Base-by-base conservation (phyloP, 23 tunicate genomes). In the Styela clava region DNA sequence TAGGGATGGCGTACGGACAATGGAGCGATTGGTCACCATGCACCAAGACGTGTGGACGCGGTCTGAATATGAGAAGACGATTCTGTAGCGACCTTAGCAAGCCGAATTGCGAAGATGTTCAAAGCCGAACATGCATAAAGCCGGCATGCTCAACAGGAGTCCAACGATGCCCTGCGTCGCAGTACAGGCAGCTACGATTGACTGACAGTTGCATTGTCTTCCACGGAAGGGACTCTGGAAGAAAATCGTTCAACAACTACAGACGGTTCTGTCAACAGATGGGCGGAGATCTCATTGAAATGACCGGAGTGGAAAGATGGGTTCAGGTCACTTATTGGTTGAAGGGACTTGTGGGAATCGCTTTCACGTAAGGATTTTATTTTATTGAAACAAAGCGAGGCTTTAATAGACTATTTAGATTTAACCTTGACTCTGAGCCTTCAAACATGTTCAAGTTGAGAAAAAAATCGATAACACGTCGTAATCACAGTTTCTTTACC, bases 241-340 rank as follows among this genome's bases (percentile, higher is more conserved):
- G 32, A 35, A 71, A 71, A 32, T 26, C 77, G 5, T 71, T 71
- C 77, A 34, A 33, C 7, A 35, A 71, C 16, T 71, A 71, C 37
- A 71, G 77, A 71, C 23, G 7, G 7, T 71, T 19, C 29, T 71
- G 77, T 35, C 77, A 71, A 71, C 34, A 71, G 23, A 31, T 3
- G 24, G 77, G 77, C 34, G 77, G 77, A 21, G 77, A 71, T 71
- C 34, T 71, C 16, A 12, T 71, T 16, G 5, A 34, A 71, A 71
- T 34, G 32, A 34, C 23, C 35, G 35, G 34, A 3, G 37, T 71
- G 5, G 77, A 71, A 26, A 71, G 29, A 71, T 71, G 77, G 77
- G 77, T 71, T 20, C 77, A 71, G 16, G 35, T 71, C 77, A 34
- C 77, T 3, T 71, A 71, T 71, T 71, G 77, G 77, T 16, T 71